Percentiles rank a stretch among this genome's conserved stretches.
These are phyloP conservation scores for Phaenicophaeus curvirostris DNA, from an alignment of 2,797 vertebrate species.

Conservation along the genomic window DNA sequence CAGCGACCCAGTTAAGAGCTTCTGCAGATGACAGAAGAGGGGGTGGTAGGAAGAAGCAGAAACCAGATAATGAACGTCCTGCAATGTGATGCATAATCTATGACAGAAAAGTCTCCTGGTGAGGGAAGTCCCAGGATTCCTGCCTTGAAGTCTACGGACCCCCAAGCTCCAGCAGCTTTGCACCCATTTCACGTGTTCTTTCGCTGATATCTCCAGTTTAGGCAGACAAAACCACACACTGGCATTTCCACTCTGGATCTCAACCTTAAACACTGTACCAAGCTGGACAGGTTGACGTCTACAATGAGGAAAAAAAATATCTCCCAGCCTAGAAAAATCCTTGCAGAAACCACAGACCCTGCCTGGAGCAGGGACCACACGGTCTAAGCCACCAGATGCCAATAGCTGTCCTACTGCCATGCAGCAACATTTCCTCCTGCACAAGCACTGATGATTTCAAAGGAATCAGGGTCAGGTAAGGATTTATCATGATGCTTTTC, in stretches of 20 bases:
- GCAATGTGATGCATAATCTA: fast-evolving
- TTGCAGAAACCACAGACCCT: neutral
- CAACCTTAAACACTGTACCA: neutral
- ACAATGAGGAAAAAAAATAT: neutral
- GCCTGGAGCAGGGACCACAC: fast-evolving
- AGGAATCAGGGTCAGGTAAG: neutral
- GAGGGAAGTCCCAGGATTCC: neutral
- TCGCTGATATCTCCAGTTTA: neutral
- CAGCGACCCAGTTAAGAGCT: neutral
- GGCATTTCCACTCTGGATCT: neutral
- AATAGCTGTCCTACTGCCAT: neutral
- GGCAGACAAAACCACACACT: neutral
- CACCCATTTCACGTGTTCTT: neutral
- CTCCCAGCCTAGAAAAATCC: neutral
- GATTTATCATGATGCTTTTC: neutral
- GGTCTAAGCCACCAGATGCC: neutral
- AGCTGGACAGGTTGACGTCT: neutral
- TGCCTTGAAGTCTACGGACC: neutral
- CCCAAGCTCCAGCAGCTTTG: neutral
- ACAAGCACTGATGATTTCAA: neutral
- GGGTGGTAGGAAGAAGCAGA: neutral
- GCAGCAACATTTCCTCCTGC: neutral
- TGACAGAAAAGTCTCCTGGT: fast-evolving
- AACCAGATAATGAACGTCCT: neutral
- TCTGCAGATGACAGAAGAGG: neutral